Conservation (phyloP, 2,113 vertebrate species). For the Lates calcarifer region DNA sequence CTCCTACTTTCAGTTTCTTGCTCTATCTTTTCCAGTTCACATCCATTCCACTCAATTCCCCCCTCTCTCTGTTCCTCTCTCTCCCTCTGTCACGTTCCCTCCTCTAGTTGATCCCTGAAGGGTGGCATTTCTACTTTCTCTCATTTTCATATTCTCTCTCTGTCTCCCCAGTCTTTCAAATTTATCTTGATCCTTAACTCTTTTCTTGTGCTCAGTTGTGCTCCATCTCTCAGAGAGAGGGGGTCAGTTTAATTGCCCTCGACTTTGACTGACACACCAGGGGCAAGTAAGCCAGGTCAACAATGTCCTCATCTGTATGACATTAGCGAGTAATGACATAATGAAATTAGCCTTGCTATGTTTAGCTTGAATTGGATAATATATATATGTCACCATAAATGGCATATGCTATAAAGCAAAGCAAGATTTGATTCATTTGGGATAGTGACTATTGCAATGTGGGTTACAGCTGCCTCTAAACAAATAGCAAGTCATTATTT, state of each 20-base stretch:
- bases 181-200: constrained; percentile 63
- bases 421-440: not conserved
- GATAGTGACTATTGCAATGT: not conserved
- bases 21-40: constrained; percentile 68
- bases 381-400: constrained; percentile 8
- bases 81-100: constrained; percentile 55
- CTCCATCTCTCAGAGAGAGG: constrained; percentile 41
- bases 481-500: constrained; percentile 42
- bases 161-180: constrained; percentile 51
- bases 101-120: constrained; percentile 73
- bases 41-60: constrained; percentile 60
- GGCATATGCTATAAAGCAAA: not conserved
- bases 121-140: constrained; percentile 73
- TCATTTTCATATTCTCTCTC: constrained; percentile 73
- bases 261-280: constrained; percentile 70
- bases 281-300: constrained; percentile 72
- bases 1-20: constrained; percentile 70
- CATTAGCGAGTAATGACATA: constrained; percentile 61
- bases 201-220: constrained; percentile 50
- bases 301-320: constrained; percentile 59
- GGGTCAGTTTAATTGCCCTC: constrained; percentile 74
- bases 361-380: constrained; percentile 30
- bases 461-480: constrained; percentile 25
- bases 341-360: constrained; percentile 61
- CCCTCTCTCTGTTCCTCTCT: constrained; percentile 19